phyloP scores from a whole-genome alignment of 2,113 vertebrate genomes.

The Hydrolagus affinis region DNA sequence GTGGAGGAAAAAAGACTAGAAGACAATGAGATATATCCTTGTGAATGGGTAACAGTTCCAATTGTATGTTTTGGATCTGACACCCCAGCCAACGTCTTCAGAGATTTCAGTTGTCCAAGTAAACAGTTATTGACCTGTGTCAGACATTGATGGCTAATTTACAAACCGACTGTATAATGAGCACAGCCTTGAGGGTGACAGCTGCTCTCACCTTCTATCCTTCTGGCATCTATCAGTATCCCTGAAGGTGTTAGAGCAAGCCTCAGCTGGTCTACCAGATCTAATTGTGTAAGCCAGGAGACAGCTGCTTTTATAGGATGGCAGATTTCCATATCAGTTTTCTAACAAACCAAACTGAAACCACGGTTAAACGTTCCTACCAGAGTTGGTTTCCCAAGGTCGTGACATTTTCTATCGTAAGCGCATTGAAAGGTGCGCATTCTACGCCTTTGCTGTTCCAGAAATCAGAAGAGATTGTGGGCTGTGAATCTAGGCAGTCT shows the following conservation, averaged over 20 bases:
- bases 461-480: conserved; percentile 1
- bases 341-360: background rate
- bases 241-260: background rate
- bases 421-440: background rate
- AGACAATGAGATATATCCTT: background rate
- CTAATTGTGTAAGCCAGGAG: background rate
- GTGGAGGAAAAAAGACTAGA: background rate
- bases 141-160: background rate
- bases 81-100: background rate
- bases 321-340: conserved; percentile 23
- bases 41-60: background rate
- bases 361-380: background rate
- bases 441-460: background rate
- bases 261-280: background rate
- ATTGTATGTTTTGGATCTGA: conserved; percentile 1
- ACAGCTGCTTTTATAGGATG: background rate
- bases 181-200: background rate
- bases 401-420: background rate
- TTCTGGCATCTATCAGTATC: conserved; percentile 5
- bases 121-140: background rate
- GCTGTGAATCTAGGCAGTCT: background rate
- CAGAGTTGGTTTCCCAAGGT: background rate
- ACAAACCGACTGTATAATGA: background rate
- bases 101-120: conserved; percentile 3
- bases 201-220: conserved; percentile 16